Evolutionary conservation across 2,888 invertebrate genomes (phyloP), one percentile per base, ranked within the genome.

Genomic region (Anagyrus pseudococci): DNA sequence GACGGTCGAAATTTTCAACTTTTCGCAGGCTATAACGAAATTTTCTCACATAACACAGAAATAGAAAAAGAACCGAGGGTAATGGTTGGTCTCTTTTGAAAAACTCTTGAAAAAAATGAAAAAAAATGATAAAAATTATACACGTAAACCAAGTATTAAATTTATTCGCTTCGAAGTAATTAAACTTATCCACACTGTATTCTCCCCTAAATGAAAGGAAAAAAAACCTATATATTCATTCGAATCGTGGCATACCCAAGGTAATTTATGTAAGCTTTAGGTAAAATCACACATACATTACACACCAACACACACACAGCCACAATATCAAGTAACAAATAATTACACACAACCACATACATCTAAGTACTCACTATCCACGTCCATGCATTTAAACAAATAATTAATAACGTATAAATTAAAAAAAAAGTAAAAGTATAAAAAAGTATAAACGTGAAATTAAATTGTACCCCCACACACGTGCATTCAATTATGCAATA

Each of bases 101-200:
- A 69, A 55, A 68, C 54, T 66, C 66, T 17, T 37, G 47, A 40
- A 37, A 10, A 55, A 55, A 15, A 55, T 10, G 19, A 47, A 57
- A 56, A 43, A 37, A 53, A 49, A 22, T 26, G 62, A 43, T 41
- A 53, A 48, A 37, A 60, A 33, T 19, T 63, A 60, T n/a, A n/a
- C n/a, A n/a, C n/a, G n/a, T n/a, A n/a, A n/a, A n/a, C 59, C 49
- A 48, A 65, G 55, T 67, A 62, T 64, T 67, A 40, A 64, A 62
- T 59, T 62, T 54, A 62, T 64, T 68, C 68, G 71, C 71, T 71
- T 72, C 52, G 56, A 69, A 68, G 58, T 71, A 71, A 68, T 71
- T 61, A 65, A 67, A 66, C 58, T 62, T 65, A 63, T 56, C 59
- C 62, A 67, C 56, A 62, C 65, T 60, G 64, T 66, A 66, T 64